A percentile compares a stretch with the other conserved stretches of the same genome.
These are phyloP conservation scores for Amitus sp. DNA, from an alignment of 2,888 invertebrate genomes.

Conservation along the genomic window DNA sequence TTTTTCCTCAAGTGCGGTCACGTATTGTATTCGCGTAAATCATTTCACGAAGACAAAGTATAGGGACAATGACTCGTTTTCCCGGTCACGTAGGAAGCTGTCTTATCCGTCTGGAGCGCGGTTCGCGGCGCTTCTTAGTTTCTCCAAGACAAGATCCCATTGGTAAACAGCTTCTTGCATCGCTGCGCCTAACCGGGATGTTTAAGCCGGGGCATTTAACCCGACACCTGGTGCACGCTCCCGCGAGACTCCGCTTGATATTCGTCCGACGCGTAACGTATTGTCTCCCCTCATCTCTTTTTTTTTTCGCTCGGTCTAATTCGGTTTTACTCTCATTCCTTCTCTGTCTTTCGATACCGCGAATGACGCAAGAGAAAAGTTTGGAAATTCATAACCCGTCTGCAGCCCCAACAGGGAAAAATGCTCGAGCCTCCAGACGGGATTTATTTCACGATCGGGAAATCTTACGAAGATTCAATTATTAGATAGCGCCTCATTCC, in stretches of 20 bases:
- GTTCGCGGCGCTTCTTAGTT: conserved; percentile 31
- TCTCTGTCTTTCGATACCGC: conserved; percentile 24
- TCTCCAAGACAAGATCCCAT: conserved; percentile 39
- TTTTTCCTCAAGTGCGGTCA: conserved; percentile 13
- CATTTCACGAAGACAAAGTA: conserved; percentile 39
- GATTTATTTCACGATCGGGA: conserved; percentile 18
- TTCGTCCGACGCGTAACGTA: conserved; percentile 53
- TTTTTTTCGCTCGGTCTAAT: conserved; percentile 15
- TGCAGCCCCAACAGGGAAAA: conserved; percentile 12
- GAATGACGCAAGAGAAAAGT: conserved; percentile 29
- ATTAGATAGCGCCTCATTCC: background rate
- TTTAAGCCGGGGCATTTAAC: conserved; percentile 52
- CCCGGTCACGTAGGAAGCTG: conserved; percentile 49
- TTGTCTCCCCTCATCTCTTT: background rate
- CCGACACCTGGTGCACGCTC: conserved; percentile 64
- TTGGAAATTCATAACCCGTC: conserved; percentile 34
- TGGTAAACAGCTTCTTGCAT: conserved; percentile 48
- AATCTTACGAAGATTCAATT: conserved; percentile 22
- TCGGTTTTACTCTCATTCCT: conserved; percentile 10
- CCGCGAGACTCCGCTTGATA: conserved; percentile 62
- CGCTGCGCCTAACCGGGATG: conserved; percentile 39
- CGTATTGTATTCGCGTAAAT: conserved; percentile 40
- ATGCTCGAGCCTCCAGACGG: conserved; percentile 19
- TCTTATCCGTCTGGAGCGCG: conserved; percentile 45
- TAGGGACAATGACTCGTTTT: conserved; percentile 44